Base-by-base conservation (phyloP, 2,888 invertebrate genomes). In the Parascotia fuliginaria region DNA sequence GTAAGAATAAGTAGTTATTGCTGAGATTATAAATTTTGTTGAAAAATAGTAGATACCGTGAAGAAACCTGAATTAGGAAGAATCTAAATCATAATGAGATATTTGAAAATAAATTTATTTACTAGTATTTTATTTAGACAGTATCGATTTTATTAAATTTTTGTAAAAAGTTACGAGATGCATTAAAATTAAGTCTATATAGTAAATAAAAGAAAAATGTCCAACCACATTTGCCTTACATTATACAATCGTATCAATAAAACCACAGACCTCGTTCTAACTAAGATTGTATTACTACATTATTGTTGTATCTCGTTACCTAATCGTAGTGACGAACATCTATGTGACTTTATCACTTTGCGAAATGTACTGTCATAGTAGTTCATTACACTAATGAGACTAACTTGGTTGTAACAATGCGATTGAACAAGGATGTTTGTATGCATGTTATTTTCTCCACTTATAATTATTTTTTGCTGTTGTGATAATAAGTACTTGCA, bases 261-360 rank as follows among this genome's bases (percentile, higher is more conserved):
- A 83, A 86, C 87, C 87, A 60, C 87, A 87, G 70, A 76, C 79
- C 83, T 80, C 74, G 76, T 55, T 48, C 54, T 48, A 49, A 51
- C 54, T 50, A 46, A 75, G 73, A 84, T 83, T 73, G 65, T 75
- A 65, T 85, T 84, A 80, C 83, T 51, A 41, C 54, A 71, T 53
- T 64, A 66, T 65, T 61, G 62, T 70, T 58, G 60, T 73, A 75
- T 75, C 77, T 71, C 50, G 56, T 75, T 73, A 79, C 77, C 63
- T 71, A 73, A 74, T 70, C 60, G 31, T 5, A 55, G 32, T 60
- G 58, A 55, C 51, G 57, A 43, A 52, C 48, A 63, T 64, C 61
- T 65, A 73, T 60, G 54, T 40, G 49, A 59, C 49, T 59, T 63
- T 58, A 65, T 65, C 56, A 55, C 44, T 61, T 55, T 45, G 48